Base-by-base conservation (phyloP, 1,140 invertebrate genomes). In the Eurosta solidaginis region DNA sequence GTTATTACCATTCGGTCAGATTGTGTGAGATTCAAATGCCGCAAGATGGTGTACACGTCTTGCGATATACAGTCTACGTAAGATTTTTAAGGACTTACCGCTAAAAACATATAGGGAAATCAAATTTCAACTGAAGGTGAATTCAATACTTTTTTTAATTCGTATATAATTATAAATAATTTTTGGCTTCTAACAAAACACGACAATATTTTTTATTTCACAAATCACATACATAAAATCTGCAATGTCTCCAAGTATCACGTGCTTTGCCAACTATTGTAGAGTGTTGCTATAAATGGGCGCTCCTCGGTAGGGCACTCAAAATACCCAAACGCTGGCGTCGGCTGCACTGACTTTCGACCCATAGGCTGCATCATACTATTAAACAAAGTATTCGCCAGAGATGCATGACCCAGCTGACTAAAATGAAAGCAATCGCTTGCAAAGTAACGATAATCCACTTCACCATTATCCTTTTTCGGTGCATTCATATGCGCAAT, bases 381-480 rank as follows among this genome's bases (percentile, higher is more conserved):
- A 82, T 92, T 92, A 91, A 91, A 93, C 10, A 92, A 80, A 27
- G 85, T 80, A 80, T 90, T 91, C 0, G 90, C 88, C 27, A 81
- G 47, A 42, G 84, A 85, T 1, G 92, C 90, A 79, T 94, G 91
- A 7, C 89, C 89, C 74, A 91, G 91, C 81, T 93, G 91, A 82
- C 91, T 93, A 1, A 92, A 89, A 82, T 95, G 94, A 81, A 95
- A 94, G 85, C 93, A 94, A 83, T 95, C 93, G 10, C 88, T 86
- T 1, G 92, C 90, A 47, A 94, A 89, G 82, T 90, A 92, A 3
- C 89, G 87, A 59, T 90, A 88, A 85, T 94, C 93, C 0, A 88
- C 83, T 0, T 81, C 77, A 27, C 89, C 90, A 76, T 88, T 81
- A 17, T 80, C 81, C 29, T 77, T 78, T 27, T 7, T 82, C 14